phyloP scores from a whole-genome alignment of 2,888 invertebrate genomes.

The Galeopsomyia nigrocyanea region DNA sequence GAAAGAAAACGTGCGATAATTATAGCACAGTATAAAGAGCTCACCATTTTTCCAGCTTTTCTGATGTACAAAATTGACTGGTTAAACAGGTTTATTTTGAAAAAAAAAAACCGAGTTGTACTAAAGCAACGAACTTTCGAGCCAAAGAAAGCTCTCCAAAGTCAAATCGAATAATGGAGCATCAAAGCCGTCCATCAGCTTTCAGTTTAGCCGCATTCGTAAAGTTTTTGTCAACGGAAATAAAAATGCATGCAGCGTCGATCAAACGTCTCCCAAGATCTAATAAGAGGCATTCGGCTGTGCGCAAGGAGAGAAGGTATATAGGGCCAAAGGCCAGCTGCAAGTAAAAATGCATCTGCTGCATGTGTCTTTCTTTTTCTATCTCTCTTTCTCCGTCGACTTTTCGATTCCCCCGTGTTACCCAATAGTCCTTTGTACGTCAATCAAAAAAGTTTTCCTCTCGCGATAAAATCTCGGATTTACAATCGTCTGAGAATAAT shows the following conservation, averaged over 20 bases:
- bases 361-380: too few relatives aligned
- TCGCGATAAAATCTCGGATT: background rate
- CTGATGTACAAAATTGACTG: too few relatives aligned
- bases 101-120: too few relatives aligned
- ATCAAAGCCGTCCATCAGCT: slow-evolving; percentile 15
- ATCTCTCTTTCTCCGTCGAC: background rate
- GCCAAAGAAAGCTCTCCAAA: slow-evolving; percentile 8
- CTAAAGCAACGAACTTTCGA: too few relatives aligned
- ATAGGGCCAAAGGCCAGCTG: slow-evolving; percentile 19
- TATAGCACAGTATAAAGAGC: too few relatives aligned
- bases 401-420: background rate
- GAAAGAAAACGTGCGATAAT: too few relatives aligned
- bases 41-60: too few relatives aligned
- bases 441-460: too few relatives aligned
- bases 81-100: too few relatives aligned
- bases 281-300: slow-evolving; percentile 24
- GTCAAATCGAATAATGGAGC: slow-evolving; percentile 28
- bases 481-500: too few relatives aligned
- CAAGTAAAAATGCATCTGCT: slow-evolving; percentile 21
- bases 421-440: background rate
- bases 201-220: slow-evolving; percentile 4
- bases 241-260: background rate
- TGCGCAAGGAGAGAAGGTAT: background rate
- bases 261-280: slow-evolving; percentile 29
- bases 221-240: background rate